Evolutionary conservation across 2,797 vertebrate genomes (phyloP), one percentile per base, ranked within the genome.

Genomic region (Sebastes cheni): DNA sequence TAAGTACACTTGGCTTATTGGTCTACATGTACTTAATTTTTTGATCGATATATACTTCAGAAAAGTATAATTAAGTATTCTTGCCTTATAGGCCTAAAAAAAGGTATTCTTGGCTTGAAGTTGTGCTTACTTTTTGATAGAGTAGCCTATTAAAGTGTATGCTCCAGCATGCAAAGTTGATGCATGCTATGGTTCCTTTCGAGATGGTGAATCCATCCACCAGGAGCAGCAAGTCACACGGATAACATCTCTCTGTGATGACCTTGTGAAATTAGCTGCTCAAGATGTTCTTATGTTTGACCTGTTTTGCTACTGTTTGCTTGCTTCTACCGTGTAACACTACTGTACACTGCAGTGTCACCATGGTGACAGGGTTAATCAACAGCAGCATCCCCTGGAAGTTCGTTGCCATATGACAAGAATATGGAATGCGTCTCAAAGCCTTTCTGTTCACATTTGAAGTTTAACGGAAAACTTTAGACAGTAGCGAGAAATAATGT

Each of bases 391-490:
- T 27, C 16, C 13, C 50, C 5, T 67, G 30, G 12, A 60, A 30
- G 16, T 32, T 75, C 27, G 14, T 1, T 32, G 55, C 23, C 27
- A 54, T n/a, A 59, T 67, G 54, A 61, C 39, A 70, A 29, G 10
- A 55, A 22, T 3, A 25, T 23, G 18, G 16, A 59, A 52, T 8
- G 12, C 23, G 39, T 60, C 36, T 29, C 11, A 67, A n/a, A 77
- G 56, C 66, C 16, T 55, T 27, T 69, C 30, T 76, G 56, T 68
- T 72, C 22, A 7, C 30, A 34, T 77, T 66, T 73, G 6, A 80
- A 27, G 67, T 52, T 83, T 12, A 27, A 67, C 50, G 67, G 54
- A 76, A 74, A 76, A 58, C 32, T 66, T 72, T 60, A 72, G 16
- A 69, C 18, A 22, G 39, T 12, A 25, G 62, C 29, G 27, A 22